phyloP scores from a whole-genome alignment of 2,888 invertebrate genomes.

The Polyploca ridens region DNA sequence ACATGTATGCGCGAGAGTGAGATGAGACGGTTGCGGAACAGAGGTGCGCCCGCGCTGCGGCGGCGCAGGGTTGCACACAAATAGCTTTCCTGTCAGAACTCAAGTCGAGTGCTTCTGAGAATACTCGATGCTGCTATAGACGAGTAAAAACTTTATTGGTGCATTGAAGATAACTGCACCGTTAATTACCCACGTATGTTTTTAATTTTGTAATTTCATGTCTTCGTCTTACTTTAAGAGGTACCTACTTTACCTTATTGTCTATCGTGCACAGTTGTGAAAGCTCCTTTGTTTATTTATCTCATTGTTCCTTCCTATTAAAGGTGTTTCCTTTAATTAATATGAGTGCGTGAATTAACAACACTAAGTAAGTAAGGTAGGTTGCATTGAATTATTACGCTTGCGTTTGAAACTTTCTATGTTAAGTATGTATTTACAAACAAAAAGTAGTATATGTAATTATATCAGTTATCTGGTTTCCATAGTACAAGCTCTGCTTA shows the following conservation, averaged over 20 bases:
- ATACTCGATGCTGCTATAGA: conserved; percentile 54
- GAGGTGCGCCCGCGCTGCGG: conserved; percentile 67
- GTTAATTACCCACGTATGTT: conserved; percentile 43
- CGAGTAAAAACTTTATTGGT: conserved; percentile 34
- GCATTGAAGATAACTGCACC: conserved; percentile 36
- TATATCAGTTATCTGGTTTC: no score
- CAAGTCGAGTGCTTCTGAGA: conserved; percentile 73
- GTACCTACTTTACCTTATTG: neutral
- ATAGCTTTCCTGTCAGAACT: conserved; percentile 72
- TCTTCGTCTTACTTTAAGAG: neutral
- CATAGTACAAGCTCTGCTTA: no score
- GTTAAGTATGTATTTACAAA: no score
- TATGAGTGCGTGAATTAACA: conserved; percentile 57
- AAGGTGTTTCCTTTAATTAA: conserved; percentile 58
- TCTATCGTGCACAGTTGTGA: conserved; percentile 21
- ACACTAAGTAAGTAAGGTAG: conserved; percentile 51
- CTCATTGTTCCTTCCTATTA: conserved; percentile 31
- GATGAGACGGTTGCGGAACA: conserved; percentile 69
- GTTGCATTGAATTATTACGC: no score
- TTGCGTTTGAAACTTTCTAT: conserved; percentile 51
- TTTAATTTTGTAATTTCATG: conserved; percentile 7
- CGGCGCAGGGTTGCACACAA: conserved; percentile 76
- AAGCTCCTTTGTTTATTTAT: conserved; percentile 42
- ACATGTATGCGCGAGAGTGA: conserved; percentile 80
- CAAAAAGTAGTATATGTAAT: no score